phyloP scores from a whole-genome alignment of 2,797 vertebrate species.

The Diceros bicornis region DNA sequence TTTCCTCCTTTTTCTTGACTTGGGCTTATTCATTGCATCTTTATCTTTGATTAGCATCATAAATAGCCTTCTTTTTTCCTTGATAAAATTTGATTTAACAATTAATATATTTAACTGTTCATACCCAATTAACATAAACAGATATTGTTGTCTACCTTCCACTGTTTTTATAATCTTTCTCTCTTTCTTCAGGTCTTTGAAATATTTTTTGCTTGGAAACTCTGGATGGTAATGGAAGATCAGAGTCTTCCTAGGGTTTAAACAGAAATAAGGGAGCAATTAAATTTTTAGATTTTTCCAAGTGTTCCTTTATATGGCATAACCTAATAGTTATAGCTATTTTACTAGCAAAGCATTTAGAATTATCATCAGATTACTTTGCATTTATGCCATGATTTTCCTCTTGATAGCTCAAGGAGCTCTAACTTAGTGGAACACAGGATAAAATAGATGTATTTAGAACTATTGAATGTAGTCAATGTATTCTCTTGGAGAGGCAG shows the following conservation, averaged over 20 bases:
- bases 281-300: constrained; percentile 57
- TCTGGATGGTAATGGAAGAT: constrained; percentile 45
- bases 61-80: neutral
- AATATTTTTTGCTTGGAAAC: constrained; percentile 56
- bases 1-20: constrained; percentile 41
- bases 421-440: neutral
- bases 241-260: neutral
- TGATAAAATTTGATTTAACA: constrained; percentile 21
- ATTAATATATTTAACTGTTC: constrained; percentile 36
- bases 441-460: neutral
- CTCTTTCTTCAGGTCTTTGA: constrained; percentile 49
- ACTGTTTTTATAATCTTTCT: constrained; percentile 55
- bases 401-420: neutral
- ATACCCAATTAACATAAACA: neutral
- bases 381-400: neutral
- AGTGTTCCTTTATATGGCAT: neutral
- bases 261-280: constrained; percentile 30
- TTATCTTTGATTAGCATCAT: neutral
- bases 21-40: constrained; percentile 27
- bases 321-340: neutral
- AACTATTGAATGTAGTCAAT: neutral
- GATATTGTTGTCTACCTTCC: neutral
- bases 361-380: constrained; percentile 49
- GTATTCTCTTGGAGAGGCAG: neutral
- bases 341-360: constrained; percentile 30